A percentile compares a stretch with the other conserved stretches of the same genome.
These are phyloP conservation scores for Odocoileus virginianus DNA, from an alignment of 2,113 vertebrate genomes.

Conservation along the genomic window DNA sequence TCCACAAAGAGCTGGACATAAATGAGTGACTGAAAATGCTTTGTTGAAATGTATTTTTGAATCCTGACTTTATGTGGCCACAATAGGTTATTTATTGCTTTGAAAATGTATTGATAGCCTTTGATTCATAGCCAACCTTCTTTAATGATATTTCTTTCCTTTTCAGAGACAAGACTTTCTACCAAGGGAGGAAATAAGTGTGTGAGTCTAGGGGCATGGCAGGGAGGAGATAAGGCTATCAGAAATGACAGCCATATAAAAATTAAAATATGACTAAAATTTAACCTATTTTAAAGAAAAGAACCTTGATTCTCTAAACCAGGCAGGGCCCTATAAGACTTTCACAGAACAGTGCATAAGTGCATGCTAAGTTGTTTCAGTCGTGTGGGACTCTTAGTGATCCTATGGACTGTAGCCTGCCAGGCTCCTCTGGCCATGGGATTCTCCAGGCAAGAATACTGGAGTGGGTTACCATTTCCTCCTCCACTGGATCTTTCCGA, in stretches of 20 bases:
- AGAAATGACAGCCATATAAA: background rate
- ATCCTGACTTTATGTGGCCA: background rate
- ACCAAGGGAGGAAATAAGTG: background rate
- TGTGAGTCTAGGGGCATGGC: background rate
- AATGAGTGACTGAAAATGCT: background rate
- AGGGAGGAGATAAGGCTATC: background rate
- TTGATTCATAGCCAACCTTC: background rate
- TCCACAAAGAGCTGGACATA: background rate
- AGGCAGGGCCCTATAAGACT: background rate
- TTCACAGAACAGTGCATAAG: background rate
- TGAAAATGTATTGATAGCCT: background rate
- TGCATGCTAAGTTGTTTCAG: background rate
- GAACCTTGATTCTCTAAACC: background rate
- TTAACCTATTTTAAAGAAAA: background rate
- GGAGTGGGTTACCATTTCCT: background rate
- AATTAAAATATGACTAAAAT: background rate
- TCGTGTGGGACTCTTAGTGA: background rate
- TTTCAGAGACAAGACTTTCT: background rate
- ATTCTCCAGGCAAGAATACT: background rate
- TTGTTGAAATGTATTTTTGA: slow-evolving; percentile 4
- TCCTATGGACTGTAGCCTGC: background rate
- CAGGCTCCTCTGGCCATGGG: background rate
- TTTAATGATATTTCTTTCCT: background rate
- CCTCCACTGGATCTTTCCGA: background rate
- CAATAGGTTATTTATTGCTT: slow-evolving; percentile 19